phyloP scores from a whole-genome alignment of 2,888 invertebrate species.

The Euzophera pinguis region DNA sequence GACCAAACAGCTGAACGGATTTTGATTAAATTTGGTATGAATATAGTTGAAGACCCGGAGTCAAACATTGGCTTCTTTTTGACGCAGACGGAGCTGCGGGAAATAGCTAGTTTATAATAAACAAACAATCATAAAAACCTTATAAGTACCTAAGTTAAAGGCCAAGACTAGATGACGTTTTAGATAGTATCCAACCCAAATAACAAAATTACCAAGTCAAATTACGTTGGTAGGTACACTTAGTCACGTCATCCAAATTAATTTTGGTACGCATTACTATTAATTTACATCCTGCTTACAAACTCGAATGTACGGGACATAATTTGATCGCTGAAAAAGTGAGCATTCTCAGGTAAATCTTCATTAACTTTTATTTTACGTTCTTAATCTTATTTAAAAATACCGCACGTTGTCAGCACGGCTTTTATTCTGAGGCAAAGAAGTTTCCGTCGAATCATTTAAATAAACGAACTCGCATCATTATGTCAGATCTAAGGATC shows the following conservation, averaged over 20 bases:
- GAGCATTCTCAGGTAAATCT: slow-evolving; percentile 10
- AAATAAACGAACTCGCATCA: slow-evolving; percentile 78
- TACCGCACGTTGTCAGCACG: slow-evolving; percentile 23
- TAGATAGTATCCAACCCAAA: not conserved
- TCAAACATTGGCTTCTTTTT: too few species aligned
- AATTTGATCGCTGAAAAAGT: not conserved
- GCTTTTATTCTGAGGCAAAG: slow-evolving; percentile 44
- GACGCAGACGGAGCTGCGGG: too few species aligned
- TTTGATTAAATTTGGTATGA: too few species aligned
- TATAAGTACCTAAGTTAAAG: too few species aligned
- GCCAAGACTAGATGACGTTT: too few species aligned
- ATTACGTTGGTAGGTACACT: not conserved
- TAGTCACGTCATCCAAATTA: not conserved
- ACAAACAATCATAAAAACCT: too few species aligned
- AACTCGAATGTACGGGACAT: not conserved
- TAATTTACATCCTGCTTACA: not conserved
- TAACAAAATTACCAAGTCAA: not conserved
- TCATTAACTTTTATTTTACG: slow-evolving; percentile 45
- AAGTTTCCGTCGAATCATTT: slow-evolving; percentile 76
- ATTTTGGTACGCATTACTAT: not conserved
- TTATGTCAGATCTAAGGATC: slow-evolving; percentile 78
- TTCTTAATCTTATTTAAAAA: slow-evolving; percentile 28
- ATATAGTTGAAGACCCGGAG: too few species aligned
- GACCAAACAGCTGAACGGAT: too few species aligned
- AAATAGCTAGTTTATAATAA: too few species aligned